These are phyloP conservation scores for Dryococelus australis DNA, from an alignment of 2,888 invertebrate genomes.

Conservation along the genomic window DNA sequence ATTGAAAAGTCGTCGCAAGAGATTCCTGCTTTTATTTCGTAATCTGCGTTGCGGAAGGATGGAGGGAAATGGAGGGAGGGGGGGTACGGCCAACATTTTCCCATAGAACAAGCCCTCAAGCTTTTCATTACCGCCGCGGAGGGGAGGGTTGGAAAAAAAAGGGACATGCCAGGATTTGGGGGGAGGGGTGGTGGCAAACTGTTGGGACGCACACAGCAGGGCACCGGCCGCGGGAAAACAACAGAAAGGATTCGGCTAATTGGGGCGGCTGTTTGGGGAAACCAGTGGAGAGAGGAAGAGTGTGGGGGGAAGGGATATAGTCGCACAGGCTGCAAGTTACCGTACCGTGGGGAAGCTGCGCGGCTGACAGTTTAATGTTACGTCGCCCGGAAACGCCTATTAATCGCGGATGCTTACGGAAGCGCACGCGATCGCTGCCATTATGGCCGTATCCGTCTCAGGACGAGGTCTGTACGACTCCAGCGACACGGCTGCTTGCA, in stretches of 20 bases:
- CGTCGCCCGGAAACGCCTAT: too few relatives aligned
- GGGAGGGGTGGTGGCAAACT: neutral
- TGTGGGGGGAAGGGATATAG: too few relatives aligned
- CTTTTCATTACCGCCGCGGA: neutral
- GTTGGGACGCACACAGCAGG: neutral
- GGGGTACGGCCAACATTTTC: neutral
- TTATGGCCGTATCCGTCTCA: too few relatives aligned
- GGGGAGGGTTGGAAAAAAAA: neutral
- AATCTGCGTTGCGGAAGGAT: neutral
- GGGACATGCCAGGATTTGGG: neutral
- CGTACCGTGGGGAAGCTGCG: too few relatives aligned
- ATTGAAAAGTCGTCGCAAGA: neutral
- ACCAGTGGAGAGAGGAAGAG: neutral
- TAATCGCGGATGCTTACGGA: too few relatives aligned
- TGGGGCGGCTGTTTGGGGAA: neutral
- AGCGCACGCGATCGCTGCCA: too few relatives aligned
- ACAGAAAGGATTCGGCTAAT: constrained; percentile 16
- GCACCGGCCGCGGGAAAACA: neutral
- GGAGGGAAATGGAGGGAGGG: too few relatives aligned
- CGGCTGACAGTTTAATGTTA: too few relatives aligned
- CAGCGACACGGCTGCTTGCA: too few relatives aligned
- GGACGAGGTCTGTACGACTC: too few relatives aligned
- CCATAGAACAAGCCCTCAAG: neutral
- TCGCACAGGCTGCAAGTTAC: too few relatives aligned
- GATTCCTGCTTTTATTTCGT: neutral